These are phyloP conservation scores for Chaetophractus vellerosus DNA, from an alignment of 2,797 vertebrate genomes.

Conservation along the genomic window DNA sequence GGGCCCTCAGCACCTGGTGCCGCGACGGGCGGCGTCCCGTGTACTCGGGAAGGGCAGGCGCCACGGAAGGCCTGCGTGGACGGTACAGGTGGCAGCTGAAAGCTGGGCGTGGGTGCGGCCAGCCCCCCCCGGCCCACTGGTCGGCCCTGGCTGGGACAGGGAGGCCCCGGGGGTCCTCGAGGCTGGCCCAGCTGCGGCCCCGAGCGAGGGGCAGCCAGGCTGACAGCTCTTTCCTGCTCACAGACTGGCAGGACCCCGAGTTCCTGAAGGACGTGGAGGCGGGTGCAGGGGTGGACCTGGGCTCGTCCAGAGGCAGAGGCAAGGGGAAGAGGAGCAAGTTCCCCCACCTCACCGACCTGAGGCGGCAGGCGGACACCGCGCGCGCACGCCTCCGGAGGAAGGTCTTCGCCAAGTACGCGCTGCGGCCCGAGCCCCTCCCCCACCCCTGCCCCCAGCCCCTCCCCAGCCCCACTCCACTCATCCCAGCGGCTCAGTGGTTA, in stretches of 20 bases:
- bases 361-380: slow-evolving; percentile 92
- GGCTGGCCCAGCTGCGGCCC: too few relatives aligned
- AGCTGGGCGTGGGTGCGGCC: too few relatives aligned
- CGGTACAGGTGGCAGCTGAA: too few relatives aligned
- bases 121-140: too few relatives aligned
- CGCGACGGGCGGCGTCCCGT: too few relatives aligned
- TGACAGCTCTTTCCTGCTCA: slow-evolving; percentile 52
- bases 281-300: slow-evolving; percentile 94
- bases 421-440: too few relatives aligned
- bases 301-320: slow-evolving; percentile 92
- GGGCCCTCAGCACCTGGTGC: too few relatives aligned
- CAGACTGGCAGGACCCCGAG: slow-evolving; percentile 96
- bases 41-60: too few relatives aligned
- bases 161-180: too few relatives aligned
- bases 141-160: too few relatives aligned
- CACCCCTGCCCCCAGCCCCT: rapidly evolving
- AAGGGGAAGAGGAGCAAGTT: slow-evolving; percentile 93
- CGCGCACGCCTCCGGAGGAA: slow-evolving; percentile 95
- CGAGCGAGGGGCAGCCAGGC: not conserved
- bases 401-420: slow-evolving; percentile 97
- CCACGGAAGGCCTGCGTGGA: too few relatives aligned
- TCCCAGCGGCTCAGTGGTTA: rapidly evolving
- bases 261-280: slow-evolving; percentile 96
- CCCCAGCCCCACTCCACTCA: rapidly evolving
- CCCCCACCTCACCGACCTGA: slow-evolving; percentile 95